Evolutionary conservation across 1,140 invertebrate species (phyloP).

Genomic region (Tetragnatha versicolor): DNA sequence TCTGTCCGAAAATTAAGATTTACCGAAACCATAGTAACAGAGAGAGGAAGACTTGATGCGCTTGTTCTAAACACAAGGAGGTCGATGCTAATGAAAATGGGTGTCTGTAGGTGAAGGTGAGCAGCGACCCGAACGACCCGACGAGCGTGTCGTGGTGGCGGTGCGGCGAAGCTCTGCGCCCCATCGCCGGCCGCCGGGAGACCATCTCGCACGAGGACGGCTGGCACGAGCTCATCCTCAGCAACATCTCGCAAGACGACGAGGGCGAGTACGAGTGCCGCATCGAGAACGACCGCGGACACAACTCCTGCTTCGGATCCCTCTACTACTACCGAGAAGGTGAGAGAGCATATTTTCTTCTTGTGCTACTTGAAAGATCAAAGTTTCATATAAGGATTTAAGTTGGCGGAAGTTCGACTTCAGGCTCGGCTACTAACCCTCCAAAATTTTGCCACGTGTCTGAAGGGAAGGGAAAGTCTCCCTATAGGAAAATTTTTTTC

Average conservation of each 20-base stretch:
- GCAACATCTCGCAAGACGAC: conserved; percentile 63
- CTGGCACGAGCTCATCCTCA: conserved; percentile 61
- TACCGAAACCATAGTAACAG: too few species aligned
- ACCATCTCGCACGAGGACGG: conserved; percentile 35
- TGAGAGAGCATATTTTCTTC: conserved; percentile 38
- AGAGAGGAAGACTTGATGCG: too few species aligned
- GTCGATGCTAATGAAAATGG: too few species aligned
- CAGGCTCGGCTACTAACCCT: too few species aligned
- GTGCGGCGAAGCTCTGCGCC: conserved; percentile 61
- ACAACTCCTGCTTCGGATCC: conserved; percentile 63
- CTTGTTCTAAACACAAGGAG: too few species aligned
- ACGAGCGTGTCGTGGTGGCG: conserved; percentile 62
- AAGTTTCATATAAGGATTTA: too few species aligned
- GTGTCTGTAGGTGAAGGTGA: conserved; percentile 61
- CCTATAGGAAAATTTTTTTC: too few species aligned
- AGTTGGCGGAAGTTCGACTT: too few species aligned
- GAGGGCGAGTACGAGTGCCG: conserved; percentile 68
- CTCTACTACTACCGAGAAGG: conserved; percentile 60
- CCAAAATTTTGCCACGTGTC: too few species aligned
- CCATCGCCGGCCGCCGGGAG: conserved; percentile 56
- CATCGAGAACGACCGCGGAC: conserved; percentile 66
- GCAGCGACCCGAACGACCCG: conserved; percentile 59
- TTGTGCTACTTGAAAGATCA: too few species aligned
- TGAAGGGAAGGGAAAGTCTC: too few species aligned
- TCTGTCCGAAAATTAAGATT: too few species aligned